Conservation (phyloP, 2,888 invertebrate genomes). For the Abrostola tripartita region DNA sequence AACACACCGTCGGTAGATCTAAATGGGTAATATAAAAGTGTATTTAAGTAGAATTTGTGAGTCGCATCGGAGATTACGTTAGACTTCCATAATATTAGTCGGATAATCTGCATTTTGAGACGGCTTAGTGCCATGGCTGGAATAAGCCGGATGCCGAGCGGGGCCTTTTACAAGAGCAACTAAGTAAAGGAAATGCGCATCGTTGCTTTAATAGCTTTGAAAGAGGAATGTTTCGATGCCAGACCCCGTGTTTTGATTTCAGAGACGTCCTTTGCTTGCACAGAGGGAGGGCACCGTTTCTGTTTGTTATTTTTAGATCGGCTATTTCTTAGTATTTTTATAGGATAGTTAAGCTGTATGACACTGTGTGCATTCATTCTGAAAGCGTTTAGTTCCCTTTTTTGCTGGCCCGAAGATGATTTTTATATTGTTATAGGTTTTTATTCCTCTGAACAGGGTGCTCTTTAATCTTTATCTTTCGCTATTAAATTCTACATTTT, state of each 20-base stretch:
- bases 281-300: not conserved
- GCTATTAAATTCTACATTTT: too few relatives aligned
- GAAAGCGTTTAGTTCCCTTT: too few relatives aligned
- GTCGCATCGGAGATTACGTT: constrained; percentile 54
- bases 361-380: not conserved
- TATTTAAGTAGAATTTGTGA: constrained; percentile 45
- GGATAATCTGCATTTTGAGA: constrained; percentile 64
- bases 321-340: too few relatives aligned
- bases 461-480: too few relatives aligned
- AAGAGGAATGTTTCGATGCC: constrained; percentile 40
- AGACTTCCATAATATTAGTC: constrained; percentile 58
- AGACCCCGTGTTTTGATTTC: constrained; percentile 30
- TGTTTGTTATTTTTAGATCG: not conserved
- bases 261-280: not conserved
- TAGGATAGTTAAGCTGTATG: too few relatives aligned
- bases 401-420: too few relatives aligned
- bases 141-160: constrained; percentile 55
- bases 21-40: constrained; percentile 37
- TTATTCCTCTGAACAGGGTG: too few relatives aligned
- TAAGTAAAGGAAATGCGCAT: constrained; percentile 53
- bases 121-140: constrained; percentile 52
- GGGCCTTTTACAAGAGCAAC: constrained; percentile 54
- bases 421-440: too few relatives aligned
- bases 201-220: constrained; percentile 49
- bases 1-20: constrained; percentile 38